Conservation (phyloP, 2,113 vertebrate genomes). For the Spheniscus mendiculus region DNA sequence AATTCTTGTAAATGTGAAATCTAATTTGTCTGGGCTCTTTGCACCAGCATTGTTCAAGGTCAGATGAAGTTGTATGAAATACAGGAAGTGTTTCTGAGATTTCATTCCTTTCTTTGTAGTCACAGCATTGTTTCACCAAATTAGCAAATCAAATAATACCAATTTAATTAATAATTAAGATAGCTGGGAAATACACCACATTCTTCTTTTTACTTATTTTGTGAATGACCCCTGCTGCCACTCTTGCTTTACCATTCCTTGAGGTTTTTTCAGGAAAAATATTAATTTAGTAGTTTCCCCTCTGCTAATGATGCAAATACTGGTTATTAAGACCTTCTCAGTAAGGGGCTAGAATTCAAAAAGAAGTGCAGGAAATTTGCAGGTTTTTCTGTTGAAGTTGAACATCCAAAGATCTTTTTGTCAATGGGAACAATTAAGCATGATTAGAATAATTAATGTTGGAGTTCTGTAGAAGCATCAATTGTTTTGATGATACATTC, state of each 20-base stretch:
- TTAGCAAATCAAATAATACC: background rate
- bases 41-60: constrained; percentile 38
- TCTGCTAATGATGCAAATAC: background rate
- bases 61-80: constrained; percentile 4
- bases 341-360: background rate
- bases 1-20: constrained; percentile 48
- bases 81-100: background rate
- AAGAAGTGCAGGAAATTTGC: background rate
- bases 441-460: background rate
- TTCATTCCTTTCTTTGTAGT: background rate
- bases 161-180: background rate
- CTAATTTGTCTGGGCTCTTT: constrained; percentile 28
- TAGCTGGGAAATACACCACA: background rate
- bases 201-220: background rate
- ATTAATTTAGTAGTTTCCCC: background rate
- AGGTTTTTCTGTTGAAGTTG: background rate
- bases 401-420: background rate
- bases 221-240: background rate
- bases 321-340: background rate
- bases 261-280: background rate
- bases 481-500: background rate
- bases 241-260: background rate
- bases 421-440: background rate
- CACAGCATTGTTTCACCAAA: background rate
- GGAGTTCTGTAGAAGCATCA: background rate